Conservation (phyloP, 2,888 invertebrate genomes). For the Saturnia japonica region DNA sequence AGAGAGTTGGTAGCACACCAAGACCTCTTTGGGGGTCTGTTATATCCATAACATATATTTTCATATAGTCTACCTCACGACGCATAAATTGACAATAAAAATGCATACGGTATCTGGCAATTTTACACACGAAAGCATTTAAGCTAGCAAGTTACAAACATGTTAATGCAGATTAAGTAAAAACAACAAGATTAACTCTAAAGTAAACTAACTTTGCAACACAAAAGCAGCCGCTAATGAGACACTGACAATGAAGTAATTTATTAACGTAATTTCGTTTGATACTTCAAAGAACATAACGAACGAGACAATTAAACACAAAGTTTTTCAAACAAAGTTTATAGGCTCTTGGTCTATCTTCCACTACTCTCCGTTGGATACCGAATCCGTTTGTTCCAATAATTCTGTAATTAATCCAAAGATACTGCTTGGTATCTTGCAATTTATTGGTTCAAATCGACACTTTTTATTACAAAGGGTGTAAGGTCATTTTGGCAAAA, state of each 20-base stretch:
- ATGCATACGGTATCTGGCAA: too few species aligned
- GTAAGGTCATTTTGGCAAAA: too few species aligned
- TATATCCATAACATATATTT: too few species aligned
- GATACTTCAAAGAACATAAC: neutral
- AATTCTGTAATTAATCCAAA: neutral
- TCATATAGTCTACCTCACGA: too few species aligned
- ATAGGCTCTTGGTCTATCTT: neutral
- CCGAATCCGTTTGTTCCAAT: neutral
- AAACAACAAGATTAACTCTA: neutral
- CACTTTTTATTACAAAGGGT: too few species aligned
- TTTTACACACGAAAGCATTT: too few species aligned
- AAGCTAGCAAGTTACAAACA: too few species aligned
- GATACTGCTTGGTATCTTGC: too few species aligned
- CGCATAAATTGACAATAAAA: too few species aligned
- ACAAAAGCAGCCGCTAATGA: constrained; percentile 4
- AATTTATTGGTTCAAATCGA: neutral
- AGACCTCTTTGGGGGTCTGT: too few species aligned
- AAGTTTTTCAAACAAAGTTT: neutral
- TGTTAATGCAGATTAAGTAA: constrained; percentile 2
- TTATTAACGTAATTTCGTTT: constrained; percentile 12
- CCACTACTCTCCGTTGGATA: neutral
- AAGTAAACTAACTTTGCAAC: neutral
- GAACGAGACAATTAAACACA: neutral
- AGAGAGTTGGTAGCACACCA: too few species aligned
- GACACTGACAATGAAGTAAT: constrained; percentile 12